Base-by-base conservation (phyloP, 1,140 invertebrate species). In the Drosophila chauvacae region DNA sequence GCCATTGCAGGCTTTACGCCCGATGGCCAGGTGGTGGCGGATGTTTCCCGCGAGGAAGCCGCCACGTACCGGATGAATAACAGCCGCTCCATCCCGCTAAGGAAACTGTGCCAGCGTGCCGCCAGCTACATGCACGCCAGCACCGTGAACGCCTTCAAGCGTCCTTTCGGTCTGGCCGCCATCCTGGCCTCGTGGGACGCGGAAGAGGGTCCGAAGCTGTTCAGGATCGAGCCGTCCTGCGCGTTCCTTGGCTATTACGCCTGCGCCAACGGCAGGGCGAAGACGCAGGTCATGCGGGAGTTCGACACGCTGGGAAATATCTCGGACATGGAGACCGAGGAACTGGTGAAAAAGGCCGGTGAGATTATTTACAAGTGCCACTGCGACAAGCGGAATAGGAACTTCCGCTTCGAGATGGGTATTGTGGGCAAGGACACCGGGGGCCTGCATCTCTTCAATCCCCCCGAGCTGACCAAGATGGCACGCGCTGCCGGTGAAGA, bases 221-320 rank as follows among this genome's bases (percentile, higher is more conserved):
- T 97, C 92, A 97, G 98, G 94, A 96, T 99, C 70, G 98, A 99
- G 92, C 98, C 98, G 18, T 98, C 98, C 50, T 98, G 98, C 55
- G 96, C 98, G 4, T 97, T 96, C 41, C 97, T 97, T 94, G 98
- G 98, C 41, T 99, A 99, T 93, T 96, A 95, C 94, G 98, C 98
- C 14, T 99, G 98, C 95, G 98, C 99, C 39, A 95, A 96, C 77
- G 99, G 99, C 5, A 99, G 99, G 94, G 98, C 98, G 7, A 98
- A 98, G 93, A 98, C 99, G 92, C 96, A 98, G 61, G 99, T 99
- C 6, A 99, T 99, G 94, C 99, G 98, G 33, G 99, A 99, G 94
- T 99, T 99, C 90, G 99, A 99, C 93, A 99, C 99, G 93, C 93
- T 99, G 93, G 99, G 99, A 93, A 93, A 11, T 6, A 3, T 35